Conservation (phyloP, 1,140 invertebrate genomes). For the Drosophila repleta region DNA sequence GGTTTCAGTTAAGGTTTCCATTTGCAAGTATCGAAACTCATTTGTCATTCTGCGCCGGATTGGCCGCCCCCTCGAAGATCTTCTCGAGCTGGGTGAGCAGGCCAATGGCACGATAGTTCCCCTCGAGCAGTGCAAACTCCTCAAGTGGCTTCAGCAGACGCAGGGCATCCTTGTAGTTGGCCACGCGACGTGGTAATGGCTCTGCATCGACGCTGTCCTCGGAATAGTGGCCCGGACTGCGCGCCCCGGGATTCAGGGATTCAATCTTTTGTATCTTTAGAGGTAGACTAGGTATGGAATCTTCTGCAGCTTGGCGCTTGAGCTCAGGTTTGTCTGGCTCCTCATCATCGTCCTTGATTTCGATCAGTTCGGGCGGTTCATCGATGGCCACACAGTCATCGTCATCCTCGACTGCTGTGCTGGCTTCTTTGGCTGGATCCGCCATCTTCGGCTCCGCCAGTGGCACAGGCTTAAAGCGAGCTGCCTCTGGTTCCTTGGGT, state of each 20-base stretch:
- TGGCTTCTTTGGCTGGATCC: neutral
- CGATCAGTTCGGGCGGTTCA: constrained; percentile 54
- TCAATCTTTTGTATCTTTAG: constrained; percentile 70
- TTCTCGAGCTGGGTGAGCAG: constrained; percentile 73
- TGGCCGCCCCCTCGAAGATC: constrained; percentile 54
- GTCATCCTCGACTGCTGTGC: constrained; percentile 42
- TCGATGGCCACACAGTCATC: constrained; percentile 68
- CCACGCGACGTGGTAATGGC: constrained; percentile 53
- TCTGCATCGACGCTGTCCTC: constrained; percentile 49
- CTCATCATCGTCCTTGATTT: constrained; percentile 67
- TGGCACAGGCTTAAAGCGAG: constrained; percentile 6
- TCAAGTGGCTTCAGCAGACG: constrained; percentile 76
- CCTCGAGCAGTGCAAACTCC: constrained; percentile 73
- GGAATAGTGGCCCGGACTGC: constrained; percentile 45
- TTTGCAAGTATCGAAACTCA: neutral
- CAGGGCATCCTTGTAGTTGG: constrained; percentile 69
- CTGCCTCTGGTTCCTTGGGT: constrained; percentile 28
- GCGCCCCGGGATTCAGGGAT: constrained; percentile 24
- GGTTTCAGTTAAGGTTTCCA: neutral
- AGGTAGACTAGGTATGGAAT: neutral
- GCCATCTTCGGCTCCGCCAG: constrained; percentile 12
- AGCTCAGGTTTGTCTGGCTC: constrained; percentile 17
- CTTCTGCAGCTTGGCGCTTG: constrained; percentile 3
- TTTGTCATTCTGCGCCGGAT: constrained; percentile 3
- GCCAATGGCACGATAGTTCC: constrained; percentile 80